Evolutionary conservation across 2,888 invertebrate genomes (phyloP), one percentile per base, ranked within the genome.

Genomic region (Netelia fuscicornis): DNA sequence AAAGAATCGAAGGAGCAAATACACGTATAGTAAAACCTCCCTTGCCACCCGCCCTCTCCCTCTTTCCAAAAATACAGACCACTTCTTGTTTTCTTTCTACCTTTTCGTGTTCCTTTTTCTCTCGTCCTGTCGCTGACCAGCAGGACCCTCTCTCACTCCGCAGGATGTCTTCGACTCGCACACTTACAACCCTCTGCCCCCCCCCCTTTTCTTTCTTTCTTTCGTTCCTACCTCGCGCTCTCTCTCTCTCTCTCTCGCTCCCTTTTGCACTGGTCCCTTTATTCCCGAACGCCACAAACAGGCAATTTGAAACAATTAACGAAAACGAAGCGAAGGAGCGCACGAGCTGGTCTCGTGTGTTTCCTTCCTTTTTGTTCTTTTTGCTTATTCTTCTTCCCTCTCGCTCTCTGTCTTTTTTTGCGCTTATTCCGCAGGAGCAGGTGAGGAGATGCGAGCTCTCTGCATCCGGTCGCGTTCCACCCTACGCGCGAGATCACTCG

Each of bases 251-350:
- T 42, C 42, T 54, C 42, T 64, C 37, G 9, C 42, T 58, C 56
- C 42, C 25, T 52, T 25, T n/a, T 11, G 37, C 1, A 3, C 23
- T 25, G 17, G 30, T 42, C 76, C 30, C 81, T 70, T 56, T 25
- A 37, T 78, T 56, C 58, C 52, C 11, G 62, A 58, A 25, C 37
- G 42, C 68, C 67, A 20, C 75, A 37, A 17, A 74, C 70, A 25
- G 48, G 74, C 84, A 85, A 81, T 81, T 85, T 79, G 70, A 81
- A 78, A 78, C 70, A 85, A 85, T 85, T 81, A 81, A 68, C 84
- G 72, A 84, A 77, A 84, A 84, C 54, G 77, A 84, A 64, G 58
- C 52, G 37, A 60, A 54, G 76, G 42, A 58, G 44, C 56, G 64
- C 72, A 75, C 58, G 81, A 60, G 77, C 77, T 52, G 13, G 56